Evolutionary conservation across 92 coral and sea anemone genomes (phyloP).

Genomic region (Zoanthus gigantus): DNA sequence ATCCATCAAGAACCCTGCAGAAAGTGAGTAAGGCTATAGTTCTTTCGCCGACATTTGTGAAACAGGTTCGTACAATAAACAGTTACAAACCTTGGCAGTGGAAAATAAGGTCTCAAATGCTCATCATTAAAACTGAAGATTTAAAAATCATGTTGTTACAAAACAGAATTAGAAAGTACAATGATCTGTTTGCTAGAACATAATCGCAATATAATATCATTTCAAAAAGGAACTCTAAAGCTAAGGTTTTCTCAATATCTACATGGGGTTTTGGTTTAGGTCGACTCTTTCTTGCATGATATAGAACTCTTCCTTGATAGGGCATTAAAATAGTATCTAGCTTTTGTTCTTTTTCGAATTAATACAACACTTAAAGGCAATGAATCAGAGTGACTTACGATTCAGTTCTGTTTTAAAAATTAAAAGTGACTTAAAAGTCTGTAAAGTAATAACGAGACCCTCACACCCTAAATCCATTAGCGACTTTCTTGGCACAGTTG

Average conservation of each 20-base stretch:
- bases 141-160: neutral
- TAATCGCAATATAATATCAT: too few relatives aligned
- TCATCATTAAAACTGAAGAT: slow-evolving; percentile 79
- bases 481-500: neutral
- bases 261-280: too few relatives aligned
- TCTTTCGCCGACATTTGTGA: too few relatives aligned
- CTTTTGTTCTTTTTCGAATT: neutral
- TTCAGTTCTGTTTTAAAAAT: neutral
- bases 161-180: too few relatives aligned
- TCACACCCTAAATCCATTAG: neutral
- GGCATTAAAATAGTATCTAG: neutral
- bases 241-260: too few relatives aligned
- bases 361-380: neutral
- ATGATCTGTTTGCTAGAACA: too few relatives aligned
- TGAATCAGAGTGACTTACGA: neutral
- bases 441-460: neutral
- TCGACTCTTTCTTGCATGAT: too few relatives aligned
- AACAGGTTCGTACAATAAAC: too few relatives aligned
- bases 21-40: neutral
- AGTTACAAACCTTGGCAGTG: slow-evolving; percentile 72
- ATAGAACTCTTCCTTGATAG: neutral
- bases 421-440: neutral
- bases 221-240: too few relatives aligned
- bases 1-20: slow-evolving; percentile 83
- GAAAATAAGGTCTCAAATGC: slow-evolving; percentile 83